Evolutionary conservation across 2,797 vertebrate genomes (phyloP), one percentile per base, ranked within the genome.

Genomic region (Lacerta viridis): DNA sequence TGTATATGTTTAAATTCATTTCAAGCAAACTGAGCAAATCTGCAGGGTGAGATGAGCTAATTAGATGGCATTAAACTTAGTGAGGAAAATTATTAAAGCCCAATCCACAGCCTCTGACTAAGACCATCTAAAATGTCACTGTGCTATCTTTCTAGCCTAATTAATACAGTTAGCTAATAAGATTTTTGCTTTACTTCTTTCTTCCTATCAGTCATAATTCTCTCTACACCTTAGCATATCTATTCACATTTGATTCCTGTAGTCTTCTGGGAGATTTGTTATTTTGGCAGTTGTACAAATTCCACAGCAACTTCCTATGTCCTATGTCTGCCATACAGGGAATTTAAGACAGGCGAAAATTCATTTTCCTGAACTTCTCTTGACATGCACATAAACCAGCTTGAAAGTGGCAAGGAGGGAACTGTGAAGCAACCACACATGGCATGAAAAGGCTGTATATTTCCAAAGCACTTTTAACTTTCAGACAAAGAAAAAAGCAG

Each of bases 141-240:
- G 69, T 1, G 7, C 69, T 10, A 75, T 43, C 55, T 3, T 88
- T 91, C 68, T 80, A 87, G 80, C 55, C 90, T 92, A 93, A 94
- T 95, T 94, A 94, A 93, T 85, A 90, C 79, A 89, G 90, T 89
- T 90, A 36, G 74, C 89, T 95, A 94, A 91, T 80, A 90, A 90
- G 0, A 8, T 92, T 90, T 80, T 91, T 80, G 81, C 78, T 39
- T 90, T 83, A 39, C 86, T 83, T 64, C 71, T 94, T 92, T 92
- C 75, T 85, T 93, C 81, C 88, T 91, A 80, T 91, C 85, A 84
- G 74, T 87, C 87, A 90, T 91, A 93, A 75, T 18, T 93, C 84
- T 80, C 86, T 91, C 86, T 88, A 83, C 72, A 75, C 0, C 4
- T 84, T 85, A 81, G 27, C 59, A 69, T 83, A 0, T 0, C 83